Conservation (phyloP, 1,140 invertebrate genomes). For the Drosophila willistoni region DNA sequence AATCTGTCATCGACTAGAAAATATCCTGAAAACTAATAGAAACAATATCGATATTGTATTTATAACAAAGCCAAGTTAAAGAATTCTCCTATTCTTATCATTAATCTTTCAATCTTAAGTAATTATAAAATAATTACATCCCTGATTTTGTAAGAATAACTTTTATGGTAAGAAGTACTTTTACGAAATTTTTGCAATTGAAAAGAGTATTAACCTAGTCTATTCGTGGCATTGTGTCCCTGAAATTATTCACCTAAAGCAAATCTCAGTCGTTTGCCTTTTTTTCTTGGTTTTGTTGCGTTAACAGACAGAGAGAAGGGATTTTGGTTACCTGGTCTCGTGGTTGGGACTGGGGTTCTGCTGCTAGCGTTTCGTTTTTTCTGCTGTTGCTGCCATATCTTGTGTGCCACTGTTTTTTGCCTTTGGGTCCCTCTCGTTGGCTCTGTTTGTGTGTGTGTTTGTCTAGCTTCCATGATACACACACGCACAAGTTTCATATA, state of each 20-base stretch:
- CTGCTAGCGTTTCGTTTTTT: conserved; percentile 6
- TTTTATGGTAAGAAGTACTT: no score
- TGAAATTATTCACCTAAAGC: neutral
- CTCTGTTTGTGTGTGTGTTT: conserved; percentile 17
- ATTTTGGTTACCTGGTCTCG: conserved; percentile 15
- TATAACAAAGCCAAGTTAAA: no score
- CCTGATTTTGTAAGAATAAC: no score
- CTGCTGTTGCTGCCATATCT: neutral
- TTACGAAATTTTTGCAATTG: no score
- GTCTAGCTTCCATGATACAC: conserved; percentile 48
- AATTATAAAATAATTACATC: no score
- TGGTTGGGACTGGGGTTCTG: conserved; percentile 3
- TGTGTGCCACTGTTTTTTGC: neutral
- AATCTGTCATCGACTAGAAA: neutral
- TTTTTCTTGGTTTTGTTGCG: neutral
- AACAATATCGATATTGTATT: no score
- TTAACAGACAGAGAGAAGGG: neutral
- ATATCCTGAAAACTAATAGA: neutral
- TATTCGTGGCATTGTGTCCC: neutral
- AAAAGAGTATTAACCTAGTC: neutral
- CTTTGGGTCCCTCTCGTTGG: conserved; percentile 27
- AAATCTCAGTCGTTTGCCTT: conserved; percentile 16
- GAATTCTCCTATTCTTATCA: no score
- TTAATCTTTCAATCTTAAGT: no score
- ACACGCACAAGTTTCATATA: conserved; percentile 27